A percentile compares a stretch with the other conserved stretches of the same genome.
These are phyloP conservation scores for Clostera curtula DNA, from an alignment of 2,888 invertebrate species.

Conservation along the genomic window DNA sequence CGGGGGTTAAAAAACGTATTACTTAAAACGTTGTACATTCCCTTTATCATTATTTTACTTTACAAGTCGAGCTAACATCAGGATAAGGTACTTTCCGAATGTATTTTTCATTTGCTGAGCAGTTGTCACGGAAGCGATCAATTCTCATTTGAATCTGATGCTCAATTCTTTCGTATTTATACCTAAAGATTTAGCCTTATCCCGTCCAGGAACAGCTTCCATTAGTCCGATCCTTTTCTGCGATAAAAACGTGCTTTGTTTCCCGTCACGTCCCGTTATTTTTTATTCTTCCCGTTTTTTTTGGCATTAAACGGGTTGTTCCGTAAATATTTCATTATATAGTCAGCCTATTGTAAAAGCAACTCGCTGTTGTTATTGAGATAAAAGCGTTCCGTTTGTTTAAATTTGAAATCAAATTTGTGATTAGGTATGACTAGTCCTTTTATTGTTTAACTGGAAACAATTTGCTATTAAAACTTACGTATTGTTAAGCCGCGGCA, in stretches of 20 bases:
- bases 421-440: constrained; percentile 41
- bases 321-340: constrained; percentile 56
- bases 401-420: constrained; percentile 44
- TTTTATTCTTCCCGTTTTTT: constrained; percentile 52
- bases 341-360: constrained; percentile 48
- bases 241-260: constrained; percentile 66
- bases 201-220: constrained; percentile 39
- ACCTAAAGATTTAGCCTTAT: constrained; percentile 32
- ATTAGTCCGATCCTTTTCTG: constrained; percentile 55
- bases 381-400: constrained; percentile 52
- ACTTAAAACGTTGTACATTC: too few species aligned
- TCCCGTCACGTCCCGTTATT: constrained; percentile 60
- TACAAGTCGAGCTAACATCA: too few species aligned
- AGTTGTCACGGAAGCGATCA: too few species aligned
- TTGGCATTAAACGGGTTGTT: constrained; percentile 46
- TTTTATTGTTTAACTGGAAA: constrained; percentile 36
- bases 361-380: constrained; percentile 40
- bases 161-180: too few species aligned
- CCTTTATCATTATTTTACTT: too few species aligned
- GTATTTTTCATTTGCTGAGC: too few species aligned
- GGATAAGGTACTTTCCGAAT: too few species aligned
- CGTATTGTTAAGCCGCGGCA: constrained; percentile 20
- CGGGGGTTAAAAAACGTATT: too few species aligned
- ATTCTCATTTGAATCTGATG: too few species aligned
- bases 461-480: constrained; percentile 32